Evolutionary conservation across 2,888 invertebrate species (phyloP).

Genomic region (Phymatocera aterrima): DNA sequence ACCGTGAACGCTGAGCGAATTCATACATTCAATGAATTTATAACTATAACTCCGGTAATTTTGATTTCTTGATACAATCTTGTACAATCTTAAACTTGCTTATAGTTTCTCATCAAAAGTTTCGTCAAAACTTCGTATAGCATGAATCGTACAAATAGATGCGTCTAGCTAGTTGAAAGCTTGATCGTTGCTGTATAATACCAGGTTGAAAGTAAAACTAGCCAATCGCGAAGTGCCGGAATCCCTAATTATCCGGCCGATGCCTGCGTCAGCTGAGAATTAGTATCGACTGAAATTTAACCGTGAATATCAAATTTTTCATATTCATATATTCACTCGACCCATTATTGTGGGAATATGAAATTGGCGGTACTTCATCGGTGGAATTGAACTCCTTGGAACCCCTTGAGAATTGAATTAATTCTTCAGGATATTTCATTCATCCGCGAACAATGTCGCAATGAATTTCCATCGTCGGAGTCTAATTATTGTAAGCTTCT

Average conservation of each 20-base stretch:
- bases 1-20: background rate
- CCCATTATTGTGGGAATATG: background rate
- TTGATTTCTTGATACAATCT: conserved; percentile 14
- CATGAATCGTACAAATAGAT: background rate
- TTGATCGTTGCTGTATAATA: background rate
- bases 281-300: background rate
- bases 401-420: background rate
- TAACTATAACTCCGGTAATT: conserved; percentile 20
- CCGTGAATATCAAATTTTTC: background rate
- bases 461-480: background rate
- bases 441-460: background rate
- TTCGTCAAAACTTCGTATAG: background rate
- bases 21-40: conserved; percentile 35
- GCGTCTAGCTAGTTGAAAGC: background rate
- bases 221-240: background rate
- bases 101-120: background rate
- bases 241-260: background rate
- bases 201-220: background rate
- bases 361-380: background rate
- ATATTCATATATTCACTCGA: background rate
- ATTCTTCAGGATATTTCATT: background rate
- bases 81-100: background rate
- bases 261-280: background rate
- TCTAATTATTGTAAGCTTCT: background rate
- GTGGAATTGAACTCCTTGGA: background rate